Evolutionary conservation across 2,113 vertebrate species (phyloP).

Genomic region (Arvicanthis niloticus): DNA sequence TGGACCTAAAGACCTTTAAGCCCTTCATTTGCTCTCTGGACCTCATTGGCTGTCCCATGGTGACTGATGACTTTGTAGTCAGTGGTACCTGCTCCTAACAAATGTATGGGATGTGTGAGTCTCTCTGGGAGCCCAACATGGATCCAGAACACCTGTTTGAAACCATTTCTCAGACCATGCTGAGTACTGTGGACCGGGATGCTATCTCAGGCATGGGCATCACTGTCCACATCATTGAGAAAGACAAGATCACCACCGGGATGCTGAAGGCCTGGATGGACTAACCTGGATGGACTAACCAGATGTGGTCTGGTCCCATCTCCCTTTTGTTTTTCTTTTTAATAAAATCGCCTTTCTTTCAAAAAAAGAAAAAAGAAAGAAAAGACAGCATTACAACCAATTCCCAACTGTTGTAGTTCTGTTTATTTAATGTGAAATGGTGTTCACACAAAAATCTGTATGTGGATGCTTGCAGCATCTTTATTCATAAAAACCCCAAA

Average conservation of each 20-base stretch:
- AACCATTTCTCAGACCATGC: conserved; percentile 98
- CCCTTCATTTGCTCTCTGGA: too few relatives aligned
- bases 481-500: neutral
- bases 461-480: neutral
- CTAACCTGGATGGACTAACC: conserved; percentile 79
- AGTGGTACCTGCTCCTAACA: conserved; percentile 82
- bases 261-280: conserved; percentile 98
- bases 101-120: conserved; percentile 99
- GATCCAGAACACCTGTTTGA: conserved; percentile 95
- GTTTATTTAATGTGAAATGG: neutral
- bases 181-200: conserved; percentile 96
- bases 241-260: conserved; percentile 97
- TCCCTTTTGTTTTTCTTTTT: conserved; percentile 19
- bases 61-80: too few relatives aligned
- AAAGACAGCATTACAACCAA: too few relatives aligned
- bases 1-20: conserved; percentile 91
- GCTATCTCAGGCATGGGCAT: conserved; percentile 98
- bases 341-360: conserved; percentile 75
- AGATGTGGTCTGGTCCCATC: neutral
- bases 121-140: conserved; percentile 97
- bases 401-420: neutral
- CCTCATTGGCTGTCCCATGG: too few relatives aligned
- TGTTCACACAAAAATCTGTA: neutral
- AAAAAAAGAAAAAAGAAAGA: neutral
- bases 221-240: conserved; percentile 95